Conservation (phyloP, 1,140 invertebrate species). For the Augochlora pura region DNA sequence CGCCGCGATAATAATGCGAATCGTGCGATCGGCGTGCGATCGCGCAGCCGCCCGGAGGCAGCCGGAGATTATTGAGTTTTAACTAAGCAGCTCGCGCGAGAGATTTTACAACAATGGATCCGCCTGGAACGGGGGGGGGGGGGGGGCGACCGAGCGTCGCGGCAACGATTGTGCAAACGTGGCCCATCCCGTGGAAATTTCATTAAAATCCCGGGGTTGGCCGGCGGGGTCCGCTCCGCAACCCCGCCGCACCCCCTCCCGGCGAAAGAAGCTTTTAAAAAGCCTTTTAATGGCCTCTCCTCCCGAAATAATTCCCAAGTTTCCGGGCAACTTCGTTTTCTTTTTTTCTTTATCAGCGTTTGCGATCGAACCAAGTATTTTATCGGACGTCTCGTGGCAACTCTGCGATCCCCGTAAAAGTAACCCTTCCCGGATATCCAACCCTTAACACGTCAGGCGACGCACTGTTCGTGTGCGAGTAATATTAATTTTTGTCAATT, state of each 20-base stretch:
- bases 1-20: no score
- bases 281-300: constrained; percentile 32
- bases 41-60: background rate
- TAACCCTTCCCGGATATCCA: no score
- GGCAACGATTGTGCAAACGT: constrained; percentile 36
- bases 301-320: constrained; percentile 33
- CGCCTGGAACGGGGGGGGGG: no score
- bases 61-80: constrained; percentile 24
- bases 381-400: background rate
- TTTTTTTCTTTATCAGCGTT: background rate
- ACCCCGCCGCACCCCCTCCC: background rate
- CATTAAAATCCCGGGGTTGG: constrained; percentile 17
- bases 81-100: constrained; percentile 4
- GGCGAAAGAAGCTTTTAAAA: constrained; percentile 38
- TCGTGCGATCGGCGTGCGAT: background rate
- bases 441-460: no score
- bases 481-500: no score
- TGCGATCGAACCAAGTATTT: constrained; percentile 28
- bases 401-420: no score
- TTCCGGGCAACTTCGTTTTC: constrained; percentile 14
- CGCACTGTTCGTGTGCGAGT: no score
- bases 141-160: background rate
- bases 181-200: constrained; percentile 30
- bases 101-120: constrained; percentile 31
- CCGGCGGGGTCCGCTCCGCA: background rate